Percentiles rank a stretch among this genome's conserved stretches.
These are phyloP conservation scores for Phataginus tricuspis DNA, from an alignment of 2,797 vertebrate genomes.

Conservation along the genomic window DNA sequence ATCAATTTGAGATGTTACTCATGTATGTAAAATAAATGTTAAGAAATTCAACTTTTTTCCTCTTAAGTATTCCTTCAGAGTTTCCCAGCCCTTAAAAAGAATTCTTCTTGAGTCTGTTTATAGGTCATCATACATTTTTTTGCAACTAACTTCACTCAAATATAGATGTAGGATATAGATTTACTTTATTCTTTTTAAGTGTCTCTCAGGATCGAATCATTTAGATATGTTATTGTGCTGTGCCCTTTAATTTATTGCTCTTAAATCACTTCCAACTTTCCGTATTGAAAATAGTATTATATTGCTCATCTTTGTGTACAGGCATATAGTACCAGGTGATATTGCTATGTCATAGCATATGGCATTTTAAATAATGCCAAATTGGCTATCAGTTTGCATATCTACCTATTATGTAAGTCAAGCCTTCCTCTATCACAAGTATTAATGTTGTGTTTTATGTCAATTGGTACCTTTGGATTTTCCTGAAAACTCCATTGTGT, in stretches of 20 bases:
- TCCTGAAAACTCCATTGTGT: background rate
- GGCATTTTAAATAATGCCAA: background rate
- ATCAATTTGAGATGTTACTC: background rate
- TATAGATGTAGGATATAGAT: background rate
- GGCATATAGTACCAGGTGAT: background rate
- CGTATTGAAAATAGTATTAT: background rate
- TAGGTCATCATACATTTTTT: background rate
- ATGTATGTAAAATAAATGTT: background rate
- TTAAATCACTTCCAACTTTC: background rate
- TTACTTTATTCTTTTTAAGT: background rate
- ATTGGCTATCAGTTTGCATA: background rate
- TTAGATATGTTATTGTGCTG: background rate
- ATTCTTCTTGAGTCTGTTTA: background rate
- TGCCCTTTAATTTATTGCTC: background rate
- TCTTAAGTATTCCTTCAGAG: background rate
- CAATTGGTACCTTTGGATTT: background rate
- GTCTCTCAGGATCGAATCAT: background rate
- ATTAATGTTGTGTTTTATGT: conserved; percentile 7
- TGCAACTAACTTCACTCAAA: background rate
- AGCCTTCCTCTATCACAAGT: background rate
- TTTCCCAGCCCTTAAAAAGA: background rate
- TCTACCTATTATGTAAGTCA: background rate
- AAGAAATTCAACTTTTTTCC: conserved; percentile 1
- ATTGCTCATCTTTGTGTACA: background rate
- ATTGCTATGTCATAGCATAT: background rate